These are phyloP conservation scores for Ischnura elegans DNA, from an alignment of 2,888 invertebrate species.

Conservation along the genomic window DNA sequence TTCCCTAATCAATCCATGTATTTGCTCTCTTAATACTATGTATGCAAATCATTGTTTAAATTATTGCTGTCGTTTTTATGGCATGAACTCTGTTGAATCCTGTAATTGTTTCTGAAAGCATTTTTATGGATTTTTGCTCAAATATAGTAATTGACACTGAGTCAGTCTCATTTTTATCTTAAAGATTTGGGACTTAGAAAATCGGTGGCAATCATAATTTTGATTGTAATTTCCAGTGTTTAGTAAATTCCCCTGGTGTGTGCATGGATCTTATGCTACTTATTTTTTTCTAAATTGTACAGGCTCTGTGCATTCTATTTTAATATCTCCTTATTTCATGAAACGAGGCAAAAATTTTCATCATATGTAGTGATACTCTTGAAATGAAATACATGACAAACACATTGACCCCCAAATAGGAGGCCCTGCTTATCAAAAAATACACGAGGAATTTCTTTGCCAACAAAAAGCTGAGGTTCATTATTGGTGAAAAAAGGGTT, in stretches of 20 bases:
- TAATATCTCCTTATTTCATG: constrained; percentile 20
- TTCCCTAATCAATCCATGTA: constrained; percentile 23
- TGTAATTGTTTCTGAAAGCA: constrained; percentile 37
- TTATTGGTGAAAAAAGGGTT: background rate
- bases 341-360: constrained; percentile 40
- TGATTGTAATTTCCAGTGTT: background rate
- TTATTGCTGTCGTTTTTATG: constrained; percentile 30
- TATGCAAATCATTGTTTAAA: background rate
- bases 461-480: background rate
- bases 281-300: constrained; percentile 43
- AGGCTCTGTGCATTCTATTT: constrained; percentile 22
- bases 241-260: constrained; percentile 32
- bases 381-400: background rate
- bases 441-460: background rate
- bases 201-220: background rate
- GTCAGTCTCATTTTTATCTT: constrained; percentile 6
- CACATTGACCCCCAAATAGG: background rate
- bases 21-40: constrained; percentile 34
- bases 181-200: background rate
- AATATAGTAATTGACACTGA: background rate
- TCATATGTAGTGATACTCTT: background rate
- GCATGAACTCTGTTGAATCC: constrained; percentile 48
- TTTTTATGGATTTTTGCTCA: background rate
- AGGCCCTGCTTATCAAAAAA: background rate
- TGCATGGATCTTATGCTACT: constrained; percentile 65